Conservation (phyloP, 2,113 vertebrate genomes). For the Psittacula cyanocephala region DNA sequence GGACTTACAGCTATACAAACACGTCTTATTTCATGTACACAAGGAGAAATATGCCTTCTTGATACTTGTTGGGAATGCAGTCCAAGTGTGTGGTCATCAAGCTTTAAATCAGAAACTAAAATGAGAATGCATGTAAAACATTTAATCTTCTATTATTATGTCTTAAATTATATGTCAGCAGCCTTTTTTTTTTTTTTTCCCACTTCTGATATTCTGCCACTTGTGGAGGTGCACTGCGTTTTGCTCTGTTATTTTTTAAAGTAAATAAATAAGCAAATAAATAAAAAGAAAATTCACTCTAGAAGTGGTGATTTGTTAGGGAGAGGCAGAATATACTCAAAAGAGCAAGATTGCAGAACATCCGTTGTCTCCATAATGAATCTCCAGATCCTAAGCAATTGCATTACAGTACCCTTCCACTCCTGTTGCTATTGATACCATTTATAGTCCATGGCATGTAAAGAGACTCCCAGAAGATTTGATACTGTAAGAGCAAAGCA, state of each 20-base stretch:
- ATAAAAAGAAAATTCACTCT: not conserved
- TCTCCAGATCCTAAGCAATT: constrained; percentile 10
- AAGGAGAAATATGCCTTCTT: constrained; percentile 20
- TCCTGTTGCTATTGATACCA: constrained; percentile 46
- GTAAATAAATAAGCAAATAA: constrained; percentile 26
- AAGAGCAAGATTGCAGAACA: constrained; percentile 1
- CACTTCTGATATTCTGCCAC: not conserved
- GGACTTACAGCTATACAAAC: constrained; percentile 60
- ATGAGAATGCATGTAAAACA: not conserved
- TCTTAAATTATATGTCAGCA: not conserved
- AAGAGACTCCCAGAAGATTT: constrained; percentile 36
- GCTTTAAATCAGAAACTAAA: constrained; percentile 58
- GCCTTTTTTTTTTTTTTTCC: not conserved
- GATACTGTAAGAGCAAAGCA: not conserved
- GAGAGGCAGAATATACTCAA: not conserved
- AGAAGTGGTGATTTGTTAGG: not conserved
- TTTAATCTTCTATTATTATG: constrained; percentile 3
- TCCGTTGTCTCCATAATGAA: not conserved
- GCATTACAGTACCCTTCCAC: constrained; percentile 18
- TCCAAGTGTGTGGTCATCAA: constrained; percentile 43
- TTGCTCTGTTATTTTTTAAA: not conserved
- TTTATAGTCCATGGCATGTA: constrained; percentile 35
- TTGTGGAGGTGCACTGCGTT: not conserved
- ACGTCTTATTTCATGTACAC: constrained; percentile 23
- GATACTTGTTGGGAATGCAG: not conserved